Evolutionary conservation across 2,797 vertebrate genomes (phyloP), one percentile per base, ranked within the genome.

Genomic region (Lepidocolaptes lacrymiger): DNA sequence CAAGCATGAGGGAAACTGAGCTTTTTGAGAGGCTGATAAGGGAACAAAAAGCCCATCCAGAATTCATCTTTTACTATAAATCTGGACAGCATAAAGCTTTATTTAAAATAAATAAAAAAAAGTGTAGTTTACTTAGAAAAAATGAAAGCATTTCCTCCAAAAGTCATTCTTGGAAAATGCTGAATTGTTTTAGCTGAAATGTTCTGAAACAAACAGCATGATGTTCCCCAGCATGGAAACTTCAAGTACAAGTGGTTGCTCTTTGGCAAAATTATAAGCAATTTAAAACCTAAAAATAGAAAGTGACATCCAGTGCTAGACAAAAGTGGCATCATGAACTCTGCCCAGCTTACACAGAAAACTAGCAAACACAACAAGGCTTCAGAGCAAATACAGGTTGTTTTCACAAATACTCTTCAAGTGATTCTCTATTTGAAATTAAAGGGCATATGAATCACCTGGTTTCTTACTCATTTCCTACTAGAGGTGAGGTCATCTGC

Each of bases 251-350:
- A 89, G 54, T 71, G 64, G 41, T 77, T 95, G 20, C n/a, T 85
- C 37, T 85, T 71, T 77, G 84, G 81, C 74, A 93, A 91, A 92
- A 93, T 87, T 61, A 64, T 91, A 87, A 95, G 56, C 74, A 89
- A 82, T 85, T 92, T 94, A 85, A 89, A 93, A 94, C 24, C 52
- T 91, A 64, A 91, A 87, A 85, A 44, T 62, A 93, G 85, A 52
- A 92, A 75, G 46, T 81, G 30, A 71, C 79, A 80, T 88, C 85
- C 49, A 78, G 76, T 69, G 39, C 69, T 48, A 85, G 76, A 51
- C 76, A 84, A 88, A 89, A 79, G 72, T 86, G 84, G 66, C 36
- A 48, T 66, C 16, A 0, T 10, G 43, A 84, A 28, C 58, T 91
- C 75, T 78, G 68, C 58, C 48, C 56, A 88, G 4, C 27, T 55